Evolutionary conservation across 2,113 vertebrate species (phyloP).

Genomic region (Triplophysa rosa): DNA sequence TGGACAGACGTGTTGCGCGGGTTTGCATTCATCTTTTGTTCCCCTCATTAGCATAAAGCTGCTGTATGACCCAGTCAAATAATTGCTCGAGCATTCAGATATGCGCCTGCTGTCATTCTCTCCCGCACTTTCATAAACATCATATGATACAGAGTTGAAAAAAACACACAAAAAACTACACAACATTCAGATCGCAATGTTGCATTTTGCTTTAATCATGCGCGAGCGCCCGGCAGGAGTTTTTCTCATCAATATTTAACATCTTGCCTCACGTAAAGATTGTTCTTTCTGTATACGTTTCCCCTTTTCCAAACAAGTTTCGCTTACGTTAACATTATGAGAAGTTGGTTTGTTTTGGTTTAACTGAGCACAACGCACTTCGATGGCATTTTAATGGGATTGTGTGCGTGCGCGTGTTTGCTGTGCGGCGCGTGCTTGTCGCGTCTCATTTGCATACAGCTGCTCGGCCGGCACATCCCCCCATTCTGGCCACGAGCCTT

Average conservation of each 20-base stretch:
- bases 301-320: constrained; percentile 10
- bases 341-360: constrained; percentile 19
- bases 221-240: background rate
- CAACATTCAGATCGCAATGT: background rate
- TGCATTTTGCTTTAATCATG: background rate
- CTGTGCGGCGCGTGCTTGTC: constrained; percentile 84
- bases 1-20: constrained; percentile 69
- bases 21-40: constrained; percentile 85
- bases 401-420: constrained; percentile 76
- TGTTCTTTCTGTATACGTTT: background rate
- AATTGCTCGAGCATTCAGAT: constrained; percentile 80
- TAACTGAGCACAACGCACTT: constrained; percentile 61
- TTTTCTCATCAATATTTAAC: background rate
- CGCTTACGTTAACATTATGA: constrained; percentile 7
- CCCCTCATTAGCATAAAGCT: constrained; percentile 94
- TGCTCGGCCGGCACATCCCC: constrained; percentile 68
- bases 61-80: constrained; percentile 88
- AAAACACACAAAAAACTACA: background rate
- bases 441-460: constrained; percentile 95
- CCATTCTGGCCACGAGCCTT: constrained; percentile 41
- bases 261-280: background rate
- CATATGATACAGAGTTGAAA: background rate
- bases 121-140: constrained; percentile 47
- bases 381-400: constrained; percentile 77
- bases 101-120: constrained; percentile 68